Conservation (phyloP, 2,888 invertebrate species). For the Sinotaia quadrata region DNA sequence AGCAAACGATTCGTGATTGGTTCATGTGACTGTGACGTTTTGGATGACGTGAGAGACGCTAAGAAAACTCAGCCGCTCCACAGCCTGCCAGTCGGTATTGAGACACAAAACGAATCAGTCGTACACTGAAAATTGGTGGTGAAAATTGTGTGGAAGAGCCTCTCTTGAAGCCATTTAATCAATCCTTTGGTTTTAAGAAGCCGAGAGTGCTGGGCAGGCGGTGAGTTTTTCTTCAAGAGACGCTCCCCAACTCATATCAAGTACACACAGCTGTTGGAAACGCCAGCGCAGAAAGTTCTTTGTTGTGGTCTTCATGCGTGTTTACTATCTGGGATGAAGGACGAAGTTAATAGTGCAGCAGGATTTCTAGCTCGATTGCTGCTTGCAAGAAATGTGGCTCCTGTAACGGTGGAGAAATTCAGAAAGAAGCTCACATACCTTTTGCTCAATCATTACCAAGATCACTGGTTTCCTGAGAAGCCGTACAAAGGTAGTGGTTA, state of each 20-base stretch:
- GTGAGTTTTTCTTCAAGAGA: slow-evolving; percentile 12
- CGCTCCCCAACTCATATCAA: neutral
- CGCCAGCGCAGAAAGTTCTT: neutral
- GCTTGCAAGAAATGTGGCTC: slow-evolving; percentile 43
- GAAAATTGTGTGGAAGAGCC: neutral
- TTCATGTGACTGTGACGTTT: slow-evolving; percentile 17
- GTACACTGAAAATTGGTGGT: neutral
- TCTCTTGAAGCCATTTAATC: neutral
- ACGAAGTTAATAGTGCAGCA: slow-evolving; percentile 66
- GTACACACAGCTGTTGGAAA: slow-evolving; percentile 13
- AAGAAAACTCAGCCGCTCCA: slow-evolving; percentile 18
- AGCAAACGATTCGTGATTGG: slow-evolving; percentile 9
- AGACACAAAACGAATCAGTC: slow-evolving; percentile 8
- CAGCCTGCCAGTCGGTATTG: neutral
- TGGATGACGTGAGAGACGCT: slow-evolving; percentile 12
- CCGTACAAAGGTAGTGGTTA: slow-evolving; percentile 82
- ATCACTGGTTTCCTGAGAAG: slow-evolving; percentile 84
- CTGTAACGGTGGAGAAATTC: slow-evolving; percentile 48
- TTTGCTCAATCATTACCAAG: slow-evolving; percentile 75
- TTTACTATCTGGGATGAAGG: slow-evolving; percentile 52
- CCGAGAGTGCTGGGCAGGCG: neutral
- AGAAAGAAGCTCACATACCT: slow-evolving; percentile 47
- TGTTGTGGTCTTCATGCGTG: neutral
- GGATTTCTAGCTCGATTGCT: slow-evolving; percentile 59
- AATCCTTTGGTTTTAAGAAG: neutral